A percentile compares a stretch with the other conserved stretches of the same genome.
Conservation (phyloP, 2,888 invertebrate genomes). For the Thera britannica region DNA sequence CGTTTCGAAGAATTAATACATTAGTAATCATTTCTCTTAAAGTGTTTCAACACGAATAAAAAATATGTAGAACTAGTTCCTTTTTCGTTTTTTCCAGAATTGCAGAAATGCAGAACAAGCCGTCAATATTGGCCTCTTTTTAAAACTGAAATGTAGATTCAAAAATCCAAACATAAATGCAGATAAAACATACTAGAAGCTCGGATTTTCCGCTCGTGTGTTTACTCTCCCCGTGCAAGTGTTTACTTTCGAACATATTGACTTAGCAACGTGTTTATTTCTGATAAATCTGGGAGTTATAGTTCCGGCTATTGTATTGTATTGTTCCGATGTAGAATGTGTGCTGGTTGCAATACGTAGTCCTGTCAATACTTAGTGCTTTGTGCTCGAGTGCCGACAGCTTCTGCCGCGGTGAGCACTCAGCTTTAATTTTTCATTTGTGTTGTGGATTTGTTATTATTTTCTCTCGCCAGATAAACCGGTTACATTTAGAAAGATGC, state of each 20-base stretch:
- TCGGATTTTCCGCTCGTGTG: conserved; percentile 46
- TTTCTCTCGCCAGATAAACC: too few species aligned
- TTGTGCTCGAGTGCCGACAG: conserved; percentile 4
- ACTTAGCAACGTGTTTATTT: conserved; percentile 48
- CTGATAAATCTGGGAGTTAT: conserved; percentile 30
- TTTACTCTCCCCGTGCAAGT: conserved; percentile 44
- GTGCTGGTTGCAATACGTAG: neutral
- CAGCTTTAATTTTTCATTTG: too few species aligned
- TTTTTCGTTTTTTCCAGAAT: neutral
- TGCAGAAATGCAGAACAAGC: neutral
- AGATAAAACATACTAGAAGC: conserved; percentile 50
- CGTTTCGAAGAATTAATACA: too few species aligned
- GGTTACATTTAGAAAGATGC: too few species aligned
- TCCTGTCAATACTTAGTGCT: conserved; percentile 12
- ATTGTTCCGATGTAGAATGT: conserved; percentile 15
- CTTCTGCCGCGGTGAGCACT: neutral
- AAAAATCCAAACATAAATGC: conserved; percentile 42
- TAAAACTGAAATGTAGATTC: conserved; percentile 29
- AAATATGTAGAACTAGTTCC: conserved; percentile 5
- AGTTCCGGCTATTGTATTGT: conserved; percentile 21
- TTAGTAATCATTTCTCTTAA: neutral
- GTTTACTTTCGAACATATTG: conserved; percentile 52
- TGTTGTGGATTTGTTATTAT: too few species aligned
- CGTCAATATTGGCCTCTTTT: conserved; percentile 24
- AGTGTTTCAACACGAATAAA: conserved; percentile 4